Conservation (phyloP, 2,888 invertebrate genomes). For the Bugula neritina region DNA sequence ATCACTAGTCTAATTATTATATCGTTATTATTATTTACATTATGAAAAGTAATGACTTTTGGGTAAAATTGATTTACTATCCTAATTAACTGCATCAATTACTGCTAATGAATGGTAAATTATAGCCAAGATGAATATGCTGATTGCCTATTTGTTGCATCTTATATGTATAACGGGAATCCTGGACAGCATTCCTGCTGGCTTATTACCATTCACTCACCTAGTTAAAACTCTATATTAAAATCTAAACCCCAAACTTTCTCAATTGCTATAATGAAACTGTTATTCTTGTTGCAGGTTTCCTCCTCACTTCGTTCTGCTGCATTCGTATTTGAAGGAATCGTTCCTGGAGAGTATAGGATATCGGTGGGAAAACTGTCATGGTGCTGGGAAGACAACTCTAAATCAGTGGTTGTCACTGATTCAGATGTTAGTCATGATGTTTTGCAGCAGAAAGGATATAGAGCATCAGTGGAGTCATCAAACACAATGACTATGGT, state of each 20-base stretch:
- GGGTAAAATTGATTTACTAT: not conserved
- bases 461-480: not conserved
- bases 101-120: not conserved
- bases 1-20: not conserved
- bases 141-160: no score
- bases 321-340: conserved; percentile 22
- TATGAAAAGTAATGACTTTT: not conserved
- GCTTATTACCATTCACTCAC: no score
- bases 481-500: not conserved
- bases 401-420: not conserved
- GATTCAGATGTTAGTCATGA: not conserved
- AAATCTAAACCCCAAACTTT: no score
- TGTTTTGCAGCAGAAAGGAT: conserved; percentile 12
- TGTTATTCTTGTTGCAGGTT: no score
- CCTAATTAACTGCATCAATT: not conserved
- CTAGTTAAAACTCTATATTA: no score
- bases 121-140: not conserved
- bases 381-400: conserved; percentile 20
- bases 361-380: not conserved
- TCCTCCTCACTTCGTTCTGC: not conserved
- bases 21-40: not conserved
- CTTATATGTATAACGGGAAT: no score
- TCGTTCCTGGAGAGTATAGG: not conserved
- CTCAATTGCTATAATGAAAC: no score
- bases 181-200: no score